Evolutionary conservation across 2,888 invertebrate species (phyloP).

Genomic region (Synergus umbraculus): DNA sequence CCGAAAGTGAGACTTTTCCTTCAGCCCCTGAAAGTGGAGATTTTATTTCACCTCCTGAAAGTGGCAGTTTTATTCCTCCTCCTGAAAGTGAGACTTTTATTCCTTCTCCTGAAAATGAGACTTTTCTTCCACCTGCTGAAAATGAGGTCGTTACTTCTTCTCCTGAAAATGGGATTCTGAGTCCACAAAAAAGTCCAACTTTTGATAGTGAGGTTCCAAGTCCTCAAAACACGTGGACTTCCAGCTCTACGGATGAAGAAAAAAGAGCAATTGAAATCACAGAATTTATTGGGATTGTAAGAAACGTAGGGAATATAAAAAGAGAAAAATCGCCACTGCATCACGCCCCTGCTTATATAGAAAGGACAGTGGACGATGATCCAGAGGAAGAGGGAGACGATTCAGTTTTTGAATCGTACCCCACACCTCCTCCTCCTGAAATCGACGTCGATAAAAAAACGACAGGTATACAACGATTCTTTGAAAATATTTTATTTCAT

Average conservation of each 20-base stretch:
- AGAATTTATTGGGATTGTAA: constrained; percentile 22
- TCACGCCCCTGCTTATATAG: constrained; percentile 66
- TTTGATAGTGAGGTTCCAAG: constrained; percentile 10
- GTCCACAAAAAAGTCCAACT: constrained; percentile 13
- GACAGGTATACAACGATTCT: neutral
- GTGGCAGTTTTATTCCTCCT: neutral
- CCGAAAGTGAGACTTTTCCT: neutral
- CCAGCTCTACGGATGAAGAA: constrained; percentile 15
- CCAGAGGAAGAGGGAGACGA: constrained; percentile 75
- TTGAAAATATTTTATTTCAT: neutral
- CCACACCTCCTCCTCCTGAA: constrained; percentile 46
- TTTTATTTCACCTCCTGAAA: constrained; percentile 21
- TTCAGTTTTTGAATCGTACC: constrained; percentile 71
- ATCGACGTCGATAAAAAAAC: constrained; percentile 49
- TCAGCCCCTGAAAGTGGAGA: neutral
- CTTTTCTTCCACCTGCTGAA: constrained; percentile 1
- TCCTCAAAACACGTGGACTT: constrained; percentile 23
- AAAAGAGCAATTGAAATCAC: constrained; percentile 11
- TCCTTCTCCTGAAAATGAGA: neutral
- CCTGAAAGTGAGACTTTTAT: neutral
- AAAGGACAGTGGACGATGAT: constrained; percentile 69
- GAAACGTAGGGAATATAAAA: constrained; percentile 7
- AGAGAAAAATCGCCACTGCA: constrained; percentile 21
- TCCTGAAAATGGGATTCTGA: neutral
- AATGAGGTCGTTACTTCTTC: neutral